A percentile compares a stretch with the other conserved stretches of the same genome.
These are phyloP conservation scores for Limnothrissa miodon DNA, from an alignment of 2,113 vertebrate genomes.

Conservation along the genomic window DNA sequence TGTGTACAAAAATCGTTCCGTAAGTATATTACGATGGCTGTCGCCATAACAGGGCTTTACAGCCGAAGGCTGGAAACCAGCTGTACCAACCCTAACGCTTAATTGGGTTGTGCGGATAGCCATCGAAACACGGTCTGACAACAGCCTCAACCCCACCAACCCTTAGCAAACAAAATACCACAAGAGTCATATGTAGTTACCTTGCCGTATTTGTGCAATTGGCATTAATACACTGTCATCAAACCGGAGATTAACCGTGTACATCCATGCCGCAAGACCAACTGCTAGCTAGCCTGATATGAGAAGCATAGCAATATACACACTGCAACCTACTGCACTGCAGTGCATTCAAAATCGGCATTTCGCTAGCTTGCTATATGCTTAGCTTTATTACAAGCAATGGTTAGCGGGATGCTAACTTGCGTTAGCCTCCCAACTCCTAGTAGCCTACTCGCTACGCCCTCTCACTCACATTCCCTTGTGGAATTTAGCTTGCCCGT, in stretches of 20 bases:
- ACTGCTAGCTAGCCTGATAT: background rate
- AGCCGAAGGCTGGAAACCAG: background rate
- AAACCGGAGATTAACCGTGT: background rate
- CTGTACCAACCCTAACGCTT: background rate
- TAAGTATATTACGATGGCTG: background rate
- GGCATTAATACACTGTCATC: background rate
- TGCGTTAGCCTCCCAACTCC: constrained; percentile 30
- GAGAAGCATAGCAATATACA: constrained; percentile 4
- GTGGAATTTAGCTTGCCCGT: constrained; percentile 54
- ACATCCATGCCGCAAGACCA: constrained; percentile 9
- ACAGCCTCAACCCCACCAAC: background rate
- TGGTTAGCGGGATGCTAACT: background rate
- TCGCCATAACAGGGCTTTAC: constrained; percentile 5
- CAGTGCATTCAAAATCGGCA: constrained; percentile 25
- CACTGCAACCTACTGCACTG: constrained; percentile 33
- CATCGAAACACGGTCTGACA: constrained; percentile 3
- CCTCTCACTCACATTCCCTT: constrained; percentile 67
- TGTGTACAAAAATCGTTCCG: background rate
- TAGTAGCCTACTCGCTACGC: constrained; percentile 52
- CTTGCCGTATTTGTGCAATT: background rate
- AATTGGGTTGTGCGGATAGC: constrained; percentile 4
- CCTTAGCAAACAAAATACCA: background rate
- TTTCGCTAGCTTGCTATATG: constrained; percentile 5
- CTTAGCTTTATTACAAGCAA: constrained; percentile 11
- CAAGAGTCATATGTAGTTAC: background rate